Base-by-base conservation (phyloP, 2,113 vertebrate species). In the Entosphenus tridentatus region DNA sequence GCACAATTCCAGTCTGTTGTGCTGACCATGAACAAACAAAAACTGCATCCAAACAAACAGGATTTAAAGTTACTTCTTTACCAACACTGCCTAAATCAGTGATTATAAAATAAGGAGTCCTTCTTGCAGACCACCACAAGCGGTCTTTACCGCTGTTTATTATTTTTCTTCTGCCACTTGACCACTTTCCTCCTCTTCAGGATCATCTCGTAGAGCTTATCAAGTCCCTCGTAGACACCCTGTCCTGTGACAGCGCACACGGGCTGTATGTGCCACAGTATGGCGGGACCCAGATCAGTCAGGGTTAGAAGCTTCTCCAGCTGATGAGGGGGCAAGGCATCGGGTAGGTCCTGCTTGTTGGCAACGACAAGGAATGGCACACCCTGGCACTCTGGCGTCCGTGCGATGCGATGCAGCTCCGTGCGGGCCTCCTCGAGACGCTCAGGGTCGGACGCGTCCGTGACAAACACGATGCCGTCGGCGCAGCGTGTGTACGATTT, bases 121-220 rank as follows among this genome's bases (percentile, higher is more conserved):
- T 39, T 39, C 39, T 5, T 39, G 39, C 39, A 39, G 39, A 39
- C 39, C 39, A 39, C 6, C 39, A 39, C 39, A 39, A 39, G 39
- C 39, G 39, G 39, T 39, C 39, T 39, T 39, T 39, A 39, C 39
- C 39, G 39, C 39, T 39, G 3, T 4, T 39, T 39, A 39, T 39
- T 84, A 74, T 79, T 85, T 68, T 77, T 85, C 77, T 79, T 83
- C 77, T 81, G 77, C 75, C 78, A 78, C 71, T 83, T 82, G 70
- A 84, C 74, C 17, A 79, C 79, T 77, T 86, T 92, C 78, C 83
- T 88, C 73, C 84, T 79, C 77, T 84, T 86, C 5, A 88, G 77
- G 70, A 92, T 89, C 88, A 92, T 88, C 71, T 89, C 85, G 1
- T 89, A 83, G 3, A 92, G 82, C 71, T 83, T 88, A 75, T 89